Conservation (phyloP, 2,797 vertebrate genomes). For the Lateolabrax maculatus region DNA sequence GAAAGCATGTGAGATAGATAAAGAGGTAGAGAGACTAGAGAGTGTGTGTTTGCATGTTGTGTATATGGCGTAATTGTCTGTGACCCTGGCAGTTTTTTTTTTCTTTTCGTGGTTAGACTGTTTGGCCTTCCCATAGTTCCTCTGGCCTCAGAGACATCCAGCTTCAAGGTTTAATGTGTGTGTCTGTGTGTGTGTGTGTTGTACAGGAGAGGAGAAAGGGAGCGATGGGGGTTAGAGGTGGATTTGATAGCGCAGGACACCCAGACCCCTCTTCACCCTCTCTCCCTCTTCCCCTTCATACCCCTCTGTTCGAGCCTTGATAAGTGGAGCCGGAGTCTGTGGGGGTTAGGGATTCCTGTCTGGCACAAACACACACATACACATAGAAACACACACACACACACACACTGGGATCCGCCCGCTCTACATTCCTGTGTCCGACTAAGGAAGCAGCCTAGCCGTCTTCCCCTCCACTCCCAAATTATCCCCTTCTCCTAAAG, state of each 20-base stretch:
- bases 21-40: conserved; percentile 21
- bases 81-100: conserved; percentile 65
- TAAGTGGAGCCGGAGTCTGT: conserved; percentile 86
- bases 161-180: conserved; percentile 71
- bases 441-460: conserved; percentile 84
- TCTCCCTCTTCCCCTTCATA: conserved; percentile 43
- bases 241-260: conserved; percentile 73
- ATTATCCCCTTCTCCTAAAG: conserved; percentile 82
- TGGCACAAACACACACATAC: conserved; percentile 78
- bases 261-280: conserved; percentile 56
- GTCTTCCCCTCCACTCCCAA: conserved; percentile 83
- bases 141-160: conserved; percentile 70
- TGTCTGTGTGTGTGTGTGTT: conserved; percentile 52
- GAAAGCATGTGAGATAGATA: conserved; percentile 13
- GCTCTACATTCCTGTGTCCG: conserved; percentile 86
- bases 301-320: conserved; percentile 78
- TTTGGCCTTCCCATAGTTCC: conserved; percentile 76
- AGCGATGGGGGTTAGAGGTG: conserved; percentile 67
- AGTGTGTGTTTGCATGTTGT: conserved; percentile 23
- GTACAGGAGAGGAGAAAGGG: conserved; percentile 48
- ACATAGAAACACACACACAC: conserved; percentile 63
- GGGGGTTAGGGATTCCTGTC: conserved; percentile 88
- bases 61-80: conserved; percentile 62
- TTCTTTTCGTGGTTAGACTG: conserved; percentile 62
- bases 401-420: conserved; percentile 79